Conservation (phyloP, 2,113 vertebrate genomes). For the Macroglossus sobrinus region DNA sequence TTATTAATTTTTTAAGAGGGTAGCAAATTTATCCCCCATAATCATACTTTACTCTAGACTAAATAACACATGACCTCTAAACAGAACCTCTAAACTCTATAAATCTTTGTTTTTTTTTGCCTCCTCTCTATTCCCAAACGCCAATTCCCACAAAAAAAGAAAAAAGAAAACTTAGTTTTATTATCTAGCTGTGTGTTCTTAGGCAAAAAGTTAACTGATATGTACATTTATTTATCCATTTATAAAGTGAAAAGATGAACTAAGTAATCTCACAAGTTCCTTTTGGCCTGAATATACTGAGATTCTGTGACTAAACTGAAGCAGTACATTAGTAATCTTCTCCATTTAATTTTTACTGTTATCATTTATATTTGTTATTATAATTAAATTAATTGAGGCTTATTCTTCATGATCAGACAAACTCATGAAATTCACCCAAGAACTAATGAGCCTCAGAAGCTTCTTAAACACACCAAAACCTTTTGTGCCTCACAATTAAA, state of each 20-base stretch:
- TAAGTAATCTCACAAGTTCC: not conserved
- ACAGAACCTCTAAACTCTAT: not conserved
- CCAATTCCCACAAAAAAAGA: fast-evolving
- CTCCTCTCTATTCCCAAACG: not conserved
- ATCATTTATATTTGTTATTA: not conserved
- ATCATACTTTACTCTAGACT: not conserved
- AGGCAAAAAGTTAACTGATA: slow-evolving; percentile 3
- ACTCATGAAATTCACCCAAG: not conserved
- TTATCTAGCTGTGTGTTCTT: not conserved
- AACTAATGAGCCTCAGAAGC: not conserved
- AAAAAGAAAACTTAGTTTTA: not conserved
- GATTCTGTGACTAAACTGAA: not conserved
- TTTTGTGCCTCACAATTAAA: not conserved
- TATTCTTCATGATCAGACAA: not conserved
- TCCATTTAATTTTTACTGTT: not conserved
- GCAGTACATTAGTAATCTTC: not conserved
- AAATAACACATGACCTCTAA: not conserved
- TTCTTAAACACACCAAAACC: not conserved
- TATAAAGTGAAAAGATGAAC: not conserved
- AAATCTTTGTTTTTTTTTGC: not conserved
- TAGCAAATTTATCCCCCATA: not conserved
- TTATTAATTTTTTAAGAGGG: not conserved
- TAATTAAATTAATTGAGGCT: not conserved
- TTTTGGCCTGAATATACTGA: not conserved
- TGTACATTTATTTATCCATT: not conserved